Evolutionary conservation across 2,888 invertebrate species (phyloP).

Genomic region (Standfussiana lucernea): DNA sequence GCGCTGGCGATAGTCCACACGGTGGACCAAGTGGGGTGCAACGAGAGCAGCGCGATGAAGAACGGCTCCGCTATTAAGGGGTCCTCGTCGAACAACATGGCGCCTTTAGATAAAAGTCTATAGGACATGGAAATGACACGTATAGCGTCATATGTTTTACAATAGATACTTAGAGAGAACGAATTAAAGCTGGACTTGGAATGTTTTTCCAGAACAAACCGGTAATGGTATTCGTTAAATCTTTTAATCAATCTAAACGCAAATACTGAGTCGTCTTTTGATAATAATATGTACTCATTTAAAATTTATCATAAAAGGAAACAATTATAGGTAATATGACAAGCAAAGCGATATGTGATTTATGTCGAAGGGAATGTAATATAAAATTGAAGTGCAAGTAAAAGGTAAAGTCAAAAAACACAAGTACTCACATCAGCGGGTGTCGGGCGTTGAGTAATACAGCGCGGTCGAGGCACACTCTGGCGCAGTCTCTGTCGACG

Average conservation of each 20-base stretch:
- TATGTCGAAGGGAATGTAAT: neutral
- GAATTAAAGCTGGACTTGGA: neutral
- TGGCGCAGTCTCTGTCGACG: slow-evolving; percentile 80
- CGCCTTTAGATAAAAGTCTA: slow-evolving; percentile 83
- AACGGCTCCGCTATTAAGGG: slow-evolving; percentile 81
- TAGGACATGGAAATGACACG: neutral
- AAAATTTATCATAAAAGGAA: neutral
- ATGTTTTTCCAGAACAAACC: neutral
- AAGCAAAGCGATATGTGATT: neutral
- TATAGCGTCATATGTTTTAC: neutral
- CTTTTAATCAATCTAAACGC: neutral
- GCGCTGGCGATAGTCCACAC: slow-evolving; percentile 78
- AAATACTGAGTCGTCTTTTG: neutral
- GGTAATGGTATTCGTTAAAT: neutral
- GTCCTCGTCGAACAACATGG: slow-evolving; percentile 79
- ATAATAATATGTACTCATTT: too few relatives aligned
- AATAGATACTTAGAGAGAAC: neutral
- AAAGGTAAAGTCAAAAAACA: neutral
- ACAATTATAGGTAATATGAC: neutral
- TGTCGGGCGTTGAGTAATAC: slow-evolving; percentile 79
- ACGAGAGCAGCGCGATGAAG: slow-evolving; percentile 77
- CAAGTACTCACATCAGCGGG: slow-evolving; percentile 79
- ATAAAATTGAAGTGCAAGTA: neutral
- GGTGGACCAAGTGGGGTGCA: slow-evolving; percentile 80
- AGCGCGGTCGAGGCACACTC: slow-evolving; percentile 81